Base-by-base conservation (phyloP, 1,140 invertebrate species). In the Tachypleus tridentatus region DNA sequence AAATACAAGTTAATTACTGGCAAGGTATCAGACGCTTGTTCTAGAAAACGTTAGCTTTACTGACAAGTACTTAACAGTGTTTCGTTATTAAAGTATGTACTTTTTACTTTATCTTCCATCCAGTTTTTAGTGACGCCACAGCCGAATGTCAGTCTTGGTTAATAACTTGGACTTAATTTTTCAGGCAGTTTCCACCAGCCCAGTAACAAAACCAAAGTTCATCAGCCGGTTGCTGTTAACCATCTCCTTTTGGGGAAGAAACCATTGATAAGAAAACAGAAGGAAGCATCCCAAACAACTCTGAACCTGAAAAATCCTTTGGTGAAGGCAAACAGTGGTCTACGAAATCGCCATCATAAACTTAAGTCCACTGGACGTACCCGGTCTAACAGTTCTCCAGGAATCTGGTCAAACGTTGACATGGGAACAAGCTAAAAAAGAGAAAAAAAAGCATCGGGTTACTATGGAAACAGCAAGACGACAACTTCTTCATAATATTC, bases 171-270 rank as follows among this genome's bases (percentile, higher is more conserved):
- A 29, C 29, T 29, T 29, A 29, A 29, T 29, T 29, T 29, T 29
- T 0, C 29, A 29, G 29, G 29, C 29, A 29, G 29, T 29, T 29
- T 29, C 29, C 29, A 29, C 29, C 29, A 29, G 29, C 29, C 29
- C 29, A 29, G 29, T 29, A 29, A 29, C 29, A 29, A 29, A 29
- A 29, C 29, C 29, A 29, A 29, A 29, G 29, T 29, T 1, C 2
- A 29, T 29, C 78, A 85, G 11, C 82, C 85, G 3, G 80, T 88
- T 7, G 86, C 87, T 9, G 87, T 92, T 71, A 92, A 92, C 76
- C 89, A 92, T 76, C 77, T 92, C 58, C 78, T 93, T 3, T 78
- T 89, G 5, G 89, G 89, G 3, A 91, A 91, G 53, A 61, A 66
- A 49, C 68, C 68, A 48, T 61, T 69, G 5, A 59, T 52, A 6